Evolutionary conservation across 1,140 invertebrate species (phyloP).

Genomic region (Rhyzopertha dominica): DNA sequence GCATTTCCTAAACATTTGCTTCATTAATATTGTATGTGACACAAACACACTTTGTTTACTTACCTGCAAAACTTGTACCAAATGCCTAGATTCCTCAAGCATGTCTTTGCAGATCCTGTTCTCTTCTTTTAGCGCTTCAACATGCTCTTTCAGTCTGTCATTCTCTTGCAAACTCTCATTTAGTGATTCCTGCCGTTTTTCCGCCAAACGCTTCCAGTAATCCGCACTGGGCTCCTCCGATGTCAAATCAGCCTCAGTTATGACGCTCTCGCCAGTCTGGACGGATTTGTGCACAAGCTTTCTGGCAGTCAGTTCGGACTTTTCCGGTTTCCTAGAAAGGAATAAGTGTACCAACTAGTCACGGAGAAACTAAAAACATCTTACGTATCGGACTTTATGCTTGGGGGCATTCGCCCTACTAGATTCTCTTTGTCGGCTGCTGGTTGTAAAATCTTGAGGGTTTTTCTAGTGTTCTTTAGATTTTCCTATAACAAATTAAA

Average conservation of each 20-base stretch:
- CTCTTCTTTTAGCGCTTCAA: conserved; percentile 58
- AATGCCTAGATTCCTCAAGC: conserved; percentile 59
- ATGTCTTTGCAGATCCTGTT: conserved; percentile 59
- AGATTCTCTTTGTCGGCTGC: conserved; percentile 62
- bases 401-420: conserved; percentile 52
- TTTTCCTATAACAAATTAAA: conserved; percentile 48
- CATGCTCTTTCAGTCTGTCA: conserved; percentile 49
- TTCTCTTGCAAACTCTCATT: conserved; percentile 62
- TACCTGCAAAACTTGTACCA: conserved; percentile 66
- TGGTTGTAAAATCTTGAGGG: conserved; percentile 58
- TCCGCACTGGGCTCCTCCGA: conserved; percentile 58
- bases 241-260: conserved; percentile 57
- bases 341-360: background rate
- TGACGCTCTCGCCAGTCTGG: conserved; percentile 53
- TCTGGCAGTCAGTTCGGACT: conserved; percentile 33
- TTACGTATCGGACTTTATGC: no score
- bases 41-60: no score
- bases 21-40: no score
- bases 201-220: conserved; percentile 64
- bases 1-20: no score
- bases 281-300: conserved; percentile 48
- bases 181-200: conserved; percentile 58
- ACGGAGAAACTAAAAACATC: background rate
- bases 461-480: conserved; percentile 51
- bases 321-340: conserved; percentile 6